These are phyloP conservation scores for Monoplex corrugatus DNA, from an alignment of 2,888 invertebrate species.

Conservation along the genomic window DNA sequence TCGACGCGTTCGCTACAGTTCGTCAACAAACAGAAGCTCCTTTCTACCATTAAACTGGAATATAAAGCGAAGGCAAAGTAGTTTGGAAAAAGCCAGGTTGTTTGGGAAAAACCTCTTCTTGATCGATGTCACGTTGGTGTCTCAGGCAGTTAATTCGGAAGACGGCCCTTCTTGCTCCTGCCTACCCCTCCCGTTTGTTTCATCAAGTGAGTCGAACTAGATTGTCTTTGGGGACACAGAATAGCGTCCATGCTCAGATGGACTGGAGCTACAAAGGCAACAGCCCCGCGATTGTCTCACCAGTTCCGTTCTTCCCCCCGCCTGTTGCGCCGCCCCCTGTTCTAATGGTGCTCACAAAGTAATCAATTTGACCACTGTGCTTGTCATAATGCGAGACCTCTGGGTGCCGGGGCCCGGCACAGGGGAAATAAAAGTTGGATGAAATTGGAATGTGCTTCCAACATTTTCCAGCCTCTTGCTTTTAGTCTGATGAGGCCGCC, in stretches of 20 bases:
- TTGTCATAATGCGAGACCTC: slow-evolving; percentile 52
- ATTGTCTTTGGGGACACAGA: background rate
- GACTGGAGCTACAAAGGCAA: background rate
- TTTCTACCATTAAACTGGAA: too few species aligned
- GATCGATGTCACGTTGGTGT: background rate
- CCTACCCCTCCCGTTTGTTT: background rate
- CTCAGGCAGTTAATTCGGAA: background rate
- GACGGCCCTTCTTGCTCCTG: background rate
- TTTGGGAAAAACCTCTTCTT: background rate
- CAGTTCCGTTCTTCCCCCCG: background rate
- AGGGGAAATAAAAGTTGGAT: slow-evolving; percentile 57
- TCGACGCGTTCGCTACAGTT: background rate
- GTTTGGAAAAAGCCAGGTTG: too few species aligned
- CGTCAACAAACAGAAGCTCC: too few species aligned
- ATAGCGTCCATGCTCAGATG: background rate
- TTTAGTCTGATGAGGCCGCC: slow-evolving; percentile 56
- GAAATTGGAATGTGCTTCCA: slow-evolving; percentile 51
- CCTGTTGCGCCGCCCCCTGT: slow-evolving; percentile 33
- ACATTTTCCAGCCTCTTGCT: slow-evolving; percentile 51
- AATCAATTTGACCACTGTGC: slow-evolving; percentile 54
- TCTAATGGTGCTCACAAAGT: slow-evolving; percentile 52
- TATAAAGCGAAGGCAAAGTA: too few species aligned
- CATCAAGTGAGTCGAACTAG: background rate
- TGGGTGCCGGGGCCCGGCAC: slow-evolving; percentile 41
- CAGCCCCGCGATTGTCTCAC: background rate